Evolutionary conservation across 2,113 vertebrate species (phyloP), one percentile per base, ranked within the genome.

Genomic region (Megaptera novaeangliae): DNA sequence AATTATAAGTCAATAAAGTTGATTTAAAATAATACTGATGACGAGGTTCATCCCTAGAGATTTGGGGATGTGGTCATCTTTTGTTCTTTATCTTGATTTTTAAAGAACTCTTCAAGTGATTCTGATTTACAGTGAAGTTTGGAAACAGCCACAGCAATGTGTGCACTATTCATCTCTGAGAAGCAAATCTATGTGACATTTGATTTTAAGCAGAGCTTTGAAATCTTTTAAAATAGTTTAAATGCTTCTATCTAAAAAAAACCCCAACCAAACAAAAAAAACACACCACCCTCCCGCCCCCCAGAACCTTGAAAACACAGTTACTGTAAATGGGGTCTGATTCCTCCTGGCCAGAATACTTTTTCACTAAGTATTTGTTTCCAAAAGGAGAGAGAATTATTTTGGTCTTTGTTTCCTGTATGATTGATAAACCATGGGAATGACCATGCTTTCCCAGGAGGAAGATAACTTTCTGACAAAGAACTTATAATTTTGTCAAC

Each of bases 151-250:
- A 88, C 2, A 68, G 18, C 9, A 94, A 31, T 39, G 6, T 31
- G 31, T 63, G 10, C 9, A 88, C 18, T 72, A 77, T 5, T 61
- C 49, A 87, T 59, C 18, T 86, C 49, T 85, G 27, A 69, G 64
- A 64, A 86, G 34, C 11, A 96, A 69, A 88, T 17, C 8, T 63
- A 46, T 85, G 71, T 68, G 36, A 66, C 20, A 5, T 72, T 2
- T 82, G n/a, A 95, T 55, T 91, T 81, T 91, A 87, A 82, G 41
- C 46, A 88, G 59, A 96, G 31, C 39, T 91, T 59, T 36, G 29
- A 74, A 89, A 92, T 61, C 6, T 81, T 92, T 81, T 77, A 36
- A 93, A 78, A 87, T 91, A 88, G 36, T 36, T 91, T 66, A 88
- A 83, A 74, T 39, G 27, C 57, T 75, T 86, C 44, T 74, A 64